Evolutionary conservation across 53 echinoderm and acorn worm species (phyloP), one percentile per base, ranked within the genome.

Genomic region (Patiria pectinifera): DNA sequence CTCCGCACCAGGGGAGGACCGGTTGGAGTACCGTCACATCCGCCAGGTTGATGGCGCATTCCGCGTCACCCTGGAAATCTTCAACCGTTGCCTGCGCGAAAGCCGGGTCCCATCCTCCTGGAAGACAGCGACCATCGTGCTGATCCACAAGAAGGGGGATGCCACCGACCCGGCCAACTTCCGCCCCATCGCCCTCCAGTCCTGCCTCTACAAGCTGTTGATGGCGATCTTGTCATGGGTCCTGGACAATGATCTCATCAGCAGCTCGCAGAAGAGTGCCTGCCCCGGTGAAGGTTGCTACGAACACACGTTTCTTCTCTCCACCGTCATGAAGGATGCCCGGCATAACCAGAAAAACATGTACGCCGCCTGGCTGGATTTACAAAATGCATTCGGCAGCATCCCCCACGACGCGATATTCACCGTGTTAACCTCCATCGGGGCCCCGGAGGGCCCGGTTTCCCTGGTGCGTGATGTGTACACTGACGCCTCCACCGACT

Each of bases 201-300:
- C 35, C 35, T 35, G 35, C 61, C 60, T 80, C 11, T 89, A 79
- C 63, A 62, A 79, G 46, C 24, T 63, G 59, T 53, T 89, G 46
- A 88, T 88, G 88, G 78, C 77, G 48, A 88, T 88, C 88, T 35
- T 91, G 66, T 69, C 92, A 4, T 93, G 93, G 93, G 93, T 87
- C n/a, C 14, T 86, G 14, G 82, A 74, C 43, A 47, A 87, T 19
- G 71, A 59, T 71, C 53, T 69, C 82, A 80, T 82, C 48, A 92
- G 92, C 71, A 58, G 13, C 46, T 16, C 76, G 22, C 92, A 92
- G 81, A 92, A 92, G 92, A 92, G 92, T 53, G 86, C 92, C n/a
- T 35, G 87, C 10, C 91, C 70, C 49, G 63, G 72, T 78, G 91
- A 89, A 78, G 89, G 89, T 13, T 92, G 92, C 48, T 85, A 74